phyloP scores from a whole-genome alignment of 2,888 invertebrate genomes.

The Sphaeridia pumilis region DNA sequence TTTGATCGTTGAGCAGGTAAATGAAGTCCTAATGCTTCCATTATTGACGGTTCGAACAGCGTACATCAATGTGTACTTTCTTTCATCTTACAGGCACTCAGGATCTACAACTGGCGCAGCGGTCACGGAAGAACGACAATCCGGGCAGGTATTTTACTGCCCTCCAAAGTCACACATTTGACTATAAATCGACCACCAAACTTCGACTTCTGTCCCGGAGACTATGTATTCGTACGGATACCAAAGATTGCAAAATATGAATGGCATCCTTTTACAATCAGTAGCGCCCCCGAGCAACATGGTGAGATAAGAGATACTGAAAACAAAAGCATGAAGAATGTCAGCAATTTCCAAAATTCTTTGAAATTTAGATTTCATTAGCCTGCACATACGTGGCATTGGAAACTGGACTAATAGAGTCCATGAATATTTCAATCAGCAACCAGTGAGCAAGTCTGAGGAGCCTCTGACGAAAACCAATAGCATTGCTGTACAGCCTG shows the following conservation, averaged over 20 bases:
- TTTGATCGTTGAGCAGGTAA: slow-evolving; percentile 62
- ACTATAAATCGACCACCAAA: slow-evolving; percentile 74
- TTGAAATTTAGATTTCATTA: slow-evolving; percentile 43
- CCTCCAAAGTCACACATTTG: slow-evolving; percentile 81
- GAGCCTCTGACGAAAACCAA: too few species aligned
- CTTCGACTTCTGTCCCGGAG: slow-evolving; percentile 82
- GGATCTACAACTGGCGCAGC: slow-evolving; percentile 45
- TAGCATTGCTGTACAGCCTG: too few species aligned
- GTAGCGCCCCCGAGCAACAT: slow-evolving; percentile 87
- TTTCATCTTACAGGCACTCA: slow-evolving; percentile 17
- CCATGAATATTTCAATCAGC: slow-evolving; percentile 70
- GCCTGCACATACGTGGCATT: slow-evolving; percentile 84
- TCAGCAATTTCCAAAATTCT: background rate
- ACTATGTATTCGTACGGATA: slow-evolving; percentile 85
- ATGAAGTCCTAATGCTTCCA: background rate
- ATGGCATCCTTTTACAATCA: slow-evolving; percentile 96
- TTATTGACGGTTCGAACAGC: too few species aligned
- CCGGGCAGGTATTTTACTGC: slow-evolving; percentile 70
- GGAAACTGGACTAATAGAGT: slow-evolving; percentile 89
- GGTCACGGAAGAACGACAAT: slow-evolving; percentile 73
- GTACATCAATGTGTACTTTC: too few species aligned
- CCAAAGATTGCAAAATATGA: slow-evolving; percentile 84
- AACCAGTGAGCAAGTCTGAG: too few species aligned
- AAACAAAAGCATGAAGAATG: background rate
- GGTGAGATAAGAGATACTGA: slow-evolving; percentile 43